These are phyloP conservation scores for Heliconius hermathena DNA, from an alignment of 1,140 invertebrate species.

Conservation along the genomic window DNA sequence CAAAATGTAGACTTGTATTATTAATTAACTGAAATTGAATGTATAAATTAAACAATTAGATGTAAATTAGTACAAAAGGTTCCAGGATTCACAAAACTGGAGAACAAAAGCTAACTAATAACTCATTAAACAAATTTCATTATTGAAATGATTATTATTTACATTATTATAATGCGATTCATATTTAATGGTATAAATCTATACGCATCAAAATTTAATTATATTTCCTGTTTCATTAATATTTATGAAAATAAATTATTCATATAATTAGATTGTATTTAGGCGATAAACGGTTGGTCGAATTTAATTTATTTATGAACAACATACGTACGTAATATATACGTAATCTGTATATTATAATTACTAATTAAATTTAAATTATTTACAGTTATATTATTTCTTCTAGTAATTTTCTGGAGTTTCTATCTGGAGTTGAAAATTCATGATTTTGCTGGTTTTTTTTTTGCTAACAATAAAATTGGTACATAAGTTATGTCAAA, in stretches of 20 bases:
- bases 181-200: conserved; percentile 25
- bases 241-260: conserved; percentile 38
- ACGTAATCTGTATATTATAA: conserved; percentile 6
- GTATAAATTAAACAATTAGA: background rate
- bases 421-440: no score
- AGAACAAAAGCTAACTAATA: conserved; percentile 14
- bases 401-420: background rate
- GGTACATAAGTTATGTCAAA: no score
- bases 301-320: conserved; percentile 30
- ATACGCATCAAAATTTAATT: conserved; percentile 47
- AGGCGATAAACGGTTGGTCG: conserved; percentile 21
- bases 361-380: background rate
- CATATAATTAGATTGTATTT: conserved; percentile 38
- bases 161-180: conserved; percentile 29
- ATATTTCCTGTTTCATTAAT: conserved; percentile 29
- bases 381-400: background rate
- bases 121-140: conserved; percentile 18
- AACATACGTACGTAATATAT: background rate
- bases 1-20: no score
- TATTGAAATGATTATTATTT: conserved; percentile 14
- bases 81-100: background rate
- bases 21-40: no score
- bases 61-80: conserved; percentile 7
- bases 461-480: no score
- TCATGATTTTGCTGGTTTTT: no score